These are phyloP conservation scores for Eupithecia subfuscata DNA, from an alignment of 2,888 invertebrate species.

Conservation along the genomic window DNA sequence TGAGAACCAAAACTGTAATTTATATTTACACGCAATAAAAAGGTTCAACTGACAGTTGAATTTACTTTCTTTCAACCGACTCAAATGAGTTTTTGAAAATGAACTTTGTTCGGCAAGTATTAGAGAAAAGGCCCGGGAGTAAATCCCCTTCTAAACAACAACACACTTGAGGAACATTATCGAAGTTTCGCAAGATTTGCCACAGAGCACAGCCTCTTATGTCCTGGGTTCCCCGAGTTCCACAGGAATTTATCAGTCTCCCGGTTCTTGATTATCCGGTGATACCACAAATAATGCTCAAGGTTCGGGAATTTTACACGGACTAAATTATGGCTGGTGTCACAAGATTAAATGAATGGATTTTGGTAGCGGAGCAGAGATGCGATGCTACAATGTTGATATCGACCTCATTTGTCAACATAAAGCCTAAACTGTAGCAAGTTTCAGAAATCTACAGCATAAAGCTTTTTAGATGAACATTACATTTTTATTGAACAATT, in stretches of 20 bases:
- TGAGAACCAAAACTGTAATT: too few species aligned
- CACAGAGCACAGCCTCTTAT: not conserved
- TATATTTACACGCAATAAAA: too few species aligned
- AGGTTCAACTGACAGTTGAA: too few species aligned
- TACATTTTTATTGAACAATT: not conserved
- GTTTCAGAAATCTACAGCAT: not conserved
- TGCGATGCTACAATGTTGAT: not conserved
- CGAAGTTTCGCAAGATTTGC: slow-evolving; percentile 2
- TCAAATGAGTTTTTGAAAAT: not conserved
- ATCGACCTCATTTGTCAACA: slow-evolving; percentile 14
- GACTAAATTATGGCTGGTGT: slow-evolving; percentile 16
- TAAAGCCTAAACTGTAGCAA: slow-evolving; percentile 5
- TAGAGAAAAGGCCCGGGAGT: not conserved
- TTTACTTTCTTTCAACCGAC: not conserved
- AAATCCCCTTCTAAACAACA: not conserved
- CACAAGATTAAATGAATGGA: slow-evolving; percentile 23
- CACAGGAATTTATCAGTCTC: slow-evolving; percentile 8
- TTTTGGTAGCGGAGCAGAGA: slow-evolving; percentile 6
- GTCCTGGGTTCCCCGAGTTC: not conserved
- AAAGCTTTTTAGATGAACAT: not conserved
- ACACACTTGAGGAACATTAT: slow-evolving; percentile 8
- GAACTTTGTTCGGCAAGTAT: not conserved
- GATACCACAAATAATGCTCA: not conserved
- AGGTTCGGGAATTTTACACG: slow-evolving; percentile 13
- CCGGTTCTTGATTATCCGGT: slow-evolving; percentile 6